These are phyloP conservation scores for Tetranychus piercei DNA, from an alignment of 2,888 invertebrate genomes.

Conservation along the genomic window DNA sequence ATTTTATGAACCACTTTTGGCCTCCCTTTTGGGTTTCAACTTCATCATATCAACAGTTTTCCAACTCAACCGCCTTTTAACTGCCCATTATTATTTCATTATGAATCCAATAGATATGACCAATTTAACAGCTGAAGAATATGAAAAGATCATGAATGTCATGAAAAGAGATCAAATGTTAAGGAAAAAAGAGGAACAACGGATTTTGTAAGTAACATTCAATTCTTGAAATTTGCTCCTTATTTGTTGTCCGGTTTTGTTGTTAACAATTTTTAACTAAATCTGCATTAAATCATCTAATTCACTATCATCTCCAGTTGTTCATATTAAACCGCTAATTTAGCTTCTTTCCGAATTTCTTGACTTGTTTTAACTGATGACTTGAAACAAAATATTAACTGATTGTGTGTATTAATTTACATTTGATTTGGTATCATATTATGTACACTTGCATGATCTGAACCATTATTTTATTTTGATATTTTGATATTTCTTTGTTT, in stretches of 20 bases:
- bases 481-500: too few relatives aligned
- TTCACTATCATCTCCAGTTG: too few relatives aligned
- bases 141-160: constrained; percentile 23
- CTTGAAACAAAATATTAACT: too few relatives aligned
- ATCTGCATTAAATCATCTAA: neutral
- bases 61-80: neutral
- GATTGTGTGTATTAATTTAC: too few relatives aligned
- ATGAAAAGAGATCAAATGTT: constrained; percentile 24
- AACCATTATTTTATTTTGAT: too few relatives aligned
- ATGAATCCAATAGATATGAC: constrained; percentile 19
- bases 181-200: constrained; percentile 23
- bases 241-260: neutral
- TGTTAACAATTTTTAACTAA: neutral
- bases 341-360: too few relatives aligned
- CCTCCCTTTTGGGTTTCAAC: neutral
- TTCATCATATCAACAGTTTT: neutral
- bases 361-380: too few relatives aligned
- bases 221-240: neutral
- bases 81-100: neutral
- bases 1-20: neutral
- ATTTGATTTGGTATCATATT: too few relatives aligned
- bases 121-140: constrained; percentile 23
- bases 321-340: too few relatives aligned
- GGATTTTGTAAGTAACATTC: constrained; percentile 23
- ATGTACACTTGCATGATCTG: too few relatives aligned